Conservation (phyloP, 2,888 invertebrate genomes). For the Falcaria lacertinaria region DNA sequence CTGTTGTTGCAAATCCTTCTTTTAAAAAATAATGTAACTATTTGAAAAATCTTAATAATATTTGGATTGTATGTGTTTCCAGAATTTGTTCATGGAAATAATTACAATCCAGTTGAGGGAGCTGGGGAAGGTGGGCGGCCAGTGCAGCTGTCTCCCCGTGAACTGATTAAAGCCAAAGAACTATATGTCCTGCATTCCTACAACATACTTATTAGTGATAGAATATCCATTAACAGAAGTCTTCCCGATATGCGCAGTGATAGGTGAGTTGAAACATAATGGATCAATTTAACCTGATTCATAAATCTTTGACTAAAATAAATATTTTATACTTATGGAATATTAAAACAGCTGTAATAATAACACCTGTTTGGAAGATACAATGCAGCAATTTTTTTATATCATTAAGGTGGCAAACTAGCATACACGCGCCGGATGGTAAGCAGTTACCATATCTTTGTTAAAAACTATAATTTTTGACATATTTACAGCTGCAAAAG, state of each 20-base stretch:
- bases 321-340: too few relatives aligned
- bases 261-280: slow-evolving; percentile 71
- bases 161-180: slow-evolving; percentile 87
- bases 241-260: slow-evolving; percentile 91
- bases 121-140: slow-evolving; percentile 91
- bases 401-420: too few relatives aligned
- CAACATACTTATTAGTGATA: slow-evolving; percentile 92
- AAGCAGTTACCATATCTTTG: too few relatives aligned
- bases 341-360: too few relatives aligned
- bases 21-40: too few relatives aligned
- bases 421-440: too few relatives aligned
- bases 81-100: slow-evolving; percentile 88
- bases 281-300: background rate
- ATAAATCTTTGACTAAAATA: background rate
- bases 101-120: slow-evolving; percentile 85
- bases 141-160: slow-evolving; percentile 86
- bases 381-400: too few relatives aligned
- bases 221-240: slow-evolving; percentile 90
- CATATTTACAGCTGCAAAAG: slow-evolving; percentile 52
- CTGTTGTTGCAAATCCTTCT: too few relatives aligned
- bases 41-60: too few relatives aligned
- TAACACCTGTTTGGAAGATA: too few relatives aligned
- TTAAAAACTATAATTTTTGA: background rate
- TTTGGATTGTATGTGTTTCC: too few relatives aligned
- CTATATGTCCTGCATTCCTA: slow-evolving; percentile 91